A percentile compares a stretch with the other conserved stretches of the same genome.
These are phyloP conservation scores for Saxidomus purpurata DNA, from an alignment of 1,140 invertebrate genomes.

Conservation along the genomic window DNA sequence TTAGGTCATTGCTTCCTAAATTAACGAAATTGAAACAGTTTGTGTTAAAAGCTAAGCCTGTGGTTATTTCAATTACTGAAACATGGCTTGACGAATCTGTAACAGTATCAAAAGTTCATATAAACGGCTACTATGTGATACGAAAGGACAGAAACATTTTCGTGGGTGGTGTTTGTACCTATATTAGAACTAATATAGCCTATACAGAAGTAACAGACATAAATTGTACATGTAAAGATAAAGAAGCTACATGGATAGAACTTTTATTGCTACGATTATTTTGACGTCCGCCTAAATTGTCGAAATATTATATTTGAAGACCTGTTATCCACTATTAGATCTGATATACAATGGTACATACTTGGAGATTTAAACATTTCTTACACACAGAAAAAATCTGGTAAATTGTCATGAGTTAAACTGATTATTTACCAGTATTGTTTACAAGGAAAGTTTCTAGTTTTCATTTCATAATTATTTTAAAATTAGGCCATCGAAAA, in stretches of 20 bases:
- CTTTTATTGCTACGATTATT: slow-evolving; percentile 30
- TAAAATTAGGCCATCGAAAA: slow-evolving; percentile 18
- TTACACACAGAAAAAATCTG: no score
- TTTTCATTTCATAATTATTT: slow-evolving; percentile 34
- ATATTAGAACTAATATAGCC: slow-evolving; percentile 2
- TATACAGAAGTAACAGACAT: slow-evolving; percentile 16
- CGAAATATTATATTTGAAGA: background rate
- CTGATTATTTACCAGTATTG: slow-evolving; percentile 45
- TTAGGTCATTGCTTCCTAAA: background rate
- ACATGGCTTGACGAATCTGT: slow-evolving; percentile 49
- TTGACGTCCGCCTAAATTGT: slow-evolving; percentile 44
- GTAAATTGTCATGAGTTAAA: no score
- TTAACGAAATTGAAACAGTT: background rate
- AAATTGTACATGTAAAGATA: background rate
- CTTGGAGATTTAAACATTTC: no score
- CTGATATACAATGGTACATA: no score
- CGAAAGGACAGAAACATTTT: slow-evolving; percentile 30
- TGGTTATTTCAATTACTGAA: slow-evolving; percentile 35
- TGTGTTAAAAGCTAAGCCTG: background rate
- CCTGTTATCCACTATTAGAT: slow-evolving; percentile 21
- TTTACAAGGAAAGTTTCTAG: background rate
- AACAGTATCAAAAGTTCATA: slow-evolving; percentile 1
- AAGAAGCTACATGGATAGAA: slow-evolving; percentile 38
- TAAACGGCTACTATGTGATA: slow-evolving; percentile 33
- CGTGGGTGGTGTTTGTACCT: slow-evolving; percentile 49